Evolutionary conservation across 2,888 invertebrate species (phyloP).

Genomic region (Diarsia brunnea): DNA sequence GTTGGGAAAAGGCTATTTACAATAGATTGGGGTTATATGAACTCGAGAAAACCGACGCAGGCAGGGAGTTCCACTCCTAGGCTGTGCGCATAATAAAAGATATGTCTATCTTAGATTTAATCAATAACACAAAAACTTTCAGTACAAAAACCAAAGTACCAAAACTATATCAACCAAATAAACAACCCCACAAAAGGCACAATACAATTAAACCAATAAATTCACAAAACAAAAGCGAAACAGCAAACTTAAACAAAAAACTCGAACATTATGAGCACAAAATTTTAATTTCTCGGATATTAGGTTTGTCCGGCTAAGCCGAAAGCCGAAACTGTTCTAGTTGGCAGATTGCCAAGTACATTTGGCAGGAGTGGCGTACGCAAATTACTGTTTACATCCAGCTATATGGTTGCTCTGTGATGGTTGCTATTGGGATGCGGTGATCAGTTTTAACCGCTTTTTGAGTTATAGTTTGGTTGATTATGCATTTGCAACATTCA

Average conservation of each 20-base stretch:
- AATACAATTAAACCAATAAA: constrained; percentile 40
- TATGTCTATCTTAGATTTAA: neutral
- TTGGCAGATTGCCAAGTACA: constrained; percentile 80
- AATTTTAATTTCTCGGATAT: constrained; percentile 73
- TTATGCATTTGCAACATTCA: constrained; percentile 3
- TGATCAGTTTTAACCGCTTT: constrained; percentile 54
- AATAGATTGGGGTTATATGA: no score
- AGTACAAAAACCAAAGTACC: neutral
- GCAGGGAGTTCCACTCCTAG: no score
- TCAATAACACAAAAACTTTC: neutral
- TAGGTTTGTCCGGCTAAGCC: constrained; percentile 69
- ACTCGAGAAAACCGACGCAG: no score
- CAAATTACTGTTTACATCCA: constrained; percentile 83
- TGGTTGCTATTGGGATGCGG: constrained; percentile 41
- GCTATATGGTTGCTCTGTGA: constrained; percentile 44
- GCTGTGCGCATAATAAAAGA: no score
- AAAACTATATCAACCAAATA: neutral
- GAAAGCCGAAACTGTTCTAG: constrained; percentile 64
- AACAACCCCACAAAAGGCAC: constrained; percentile 7
- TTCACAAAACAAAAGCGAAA: constrained; percentile 30
- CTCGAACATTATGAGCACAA: constrained; percentile 54
- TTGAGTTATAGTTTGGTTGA: constrained; percentile 17
- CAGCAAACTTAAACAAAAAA: constrained; percentile 55
- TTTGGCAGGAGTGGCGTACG: constrained; percentile 78
- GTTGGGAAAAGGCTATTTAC: no score